Percentiles rank a stretch among this genome's conserved stretches.
Evolutionary conservation across 2,113 vertebrate species (phyloP).

Genomic region (Cichladusa arquata): DNA sequence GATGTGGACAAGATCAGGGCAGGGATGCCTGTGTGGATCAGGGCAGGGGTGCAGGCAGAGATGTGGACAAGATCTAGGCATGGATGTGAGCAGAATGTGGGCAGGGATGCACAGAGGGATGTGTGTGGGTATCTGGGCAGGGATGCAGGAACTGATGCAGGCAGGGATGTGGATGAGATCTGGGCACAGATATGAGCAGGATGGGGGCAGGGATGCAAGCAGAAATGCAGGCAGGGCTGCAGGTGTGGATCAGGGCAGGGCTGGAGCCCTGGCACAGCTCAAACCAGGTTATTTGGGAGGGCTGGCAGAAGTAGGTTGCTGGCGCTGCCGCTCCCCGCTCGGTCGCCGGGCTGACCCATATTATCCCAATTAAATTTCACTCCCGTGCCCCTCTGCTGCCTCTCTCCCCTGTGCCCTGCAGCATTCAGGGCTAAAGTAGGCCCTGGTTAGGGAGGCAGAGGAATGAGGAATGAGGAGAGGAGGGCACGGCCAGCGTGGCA

Average conservation of each 20-base stretch:
- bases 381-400: neutral
- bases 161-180: no score
- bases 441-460: neutral
- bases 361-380: constrained; percentile 56
- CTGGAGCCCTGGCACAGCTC: neutral
- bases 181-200: no score
- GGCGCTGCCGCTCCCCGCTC: neutral
- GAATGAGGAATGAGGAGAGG: neutral
- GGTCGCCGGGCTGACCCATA: constrained; percentile 65
- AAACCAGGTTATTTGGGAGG: neutral
- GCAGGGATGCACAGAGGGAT: neutral
- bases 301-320: constrained; percentile 29
- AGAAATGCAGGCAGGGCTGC: neutral
- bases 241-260: no score
- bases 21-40: no score
- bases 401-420: neutral
- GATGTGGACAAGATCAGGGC: no score
- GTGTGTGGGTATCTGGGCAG: neutral
- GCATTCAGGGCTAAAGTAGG: neutral
- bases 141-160: no score
- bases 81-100: no score
- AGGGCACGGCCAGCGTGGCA: neutral
- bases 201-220: neutral
- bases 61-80: no score
- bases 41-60: neutral